Evolutionary conservation across 2,113 vertebrate genomes (phyloP).

Genomic region (Hyperoodon ampullatus): DNA sequence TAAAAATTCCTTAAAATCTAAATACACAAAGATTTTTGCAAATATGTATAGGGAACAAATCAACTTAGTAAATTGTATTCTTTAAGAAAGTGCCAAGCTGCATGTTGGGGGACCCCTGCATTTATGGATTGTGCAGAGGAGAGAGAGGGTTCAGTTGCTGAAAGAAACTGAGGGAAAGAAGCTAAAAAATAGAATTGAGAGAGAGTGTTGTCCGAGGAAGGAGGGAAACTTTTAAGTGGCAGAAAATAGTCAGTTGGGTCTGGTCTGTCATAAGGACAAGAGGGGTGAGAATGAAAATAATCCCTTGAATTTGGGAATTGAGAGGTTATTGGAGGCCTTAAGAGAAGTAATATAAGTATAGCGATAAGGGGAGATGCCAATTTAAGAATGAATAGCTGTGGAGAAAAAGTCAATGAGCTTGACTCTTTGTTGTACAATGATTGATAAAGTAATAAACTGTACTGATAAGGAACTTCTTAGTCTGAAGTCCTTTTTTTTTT

Average conservation of each 20-base stretch:
- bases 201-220: background rate
- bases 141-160: background rate
- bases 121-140: background rate
- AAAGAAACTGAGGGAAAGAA: background rate
- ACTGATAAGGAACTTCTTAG: background rate
- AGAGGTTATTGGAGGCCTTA: background rate
- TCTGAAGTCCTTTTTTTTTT: background rate
- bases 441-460: background rate
- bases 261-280: background rate
- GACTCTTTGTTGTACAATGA: background rate
- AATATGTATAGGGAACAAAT: slow-evolving; percentile 4
- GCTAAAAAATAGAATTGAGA: background rate
- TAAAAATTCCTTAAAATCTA: slow-evolving; percentile 24
- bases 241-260: background rate
- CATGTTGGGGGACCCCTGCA: background rate
- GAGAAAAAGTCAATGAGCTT: background rate
- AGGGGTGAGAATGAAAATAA: background rate
- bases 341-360: background rate
- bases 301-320: background rate
- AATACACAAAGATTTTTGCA: background rate
- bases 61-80: background rate
- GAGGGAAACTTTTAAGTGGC: background rate
- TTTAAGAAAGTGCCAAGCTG: background rate
- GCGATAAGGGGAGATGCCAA: background rate
- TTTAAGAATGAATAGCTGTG: background rate